Percentiles rank a stretch among this genome's conserved stretches.
Evolutionary conservation across 2,113 vertebrate species (phyloP).

Genomic region (Propithecus coquereli): DNA sequence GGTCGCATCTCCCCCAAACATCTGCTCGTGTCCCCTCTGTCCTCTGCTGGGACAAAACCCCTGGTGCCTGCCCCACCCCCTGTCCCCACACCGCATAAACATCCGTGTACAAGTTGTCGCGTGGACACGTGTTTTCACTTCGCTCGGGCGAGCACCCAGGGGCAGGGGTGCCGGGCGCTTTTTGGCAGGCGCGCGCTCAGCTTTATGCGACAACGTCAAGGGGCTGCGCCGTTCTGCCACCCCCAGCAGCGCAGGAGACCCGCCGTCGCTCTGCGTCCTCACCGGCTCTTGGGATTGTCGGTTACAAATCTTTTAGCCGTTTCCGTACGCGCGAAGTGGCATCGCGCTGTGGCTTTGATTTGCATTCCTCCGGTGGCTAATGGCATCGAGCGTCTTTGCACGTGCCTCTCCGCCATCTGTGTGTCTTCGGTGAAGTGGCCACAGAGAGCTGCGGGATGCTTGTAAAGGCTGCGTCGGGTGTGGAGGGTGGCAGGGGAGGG

Average conservation of each 20-base stretch:
- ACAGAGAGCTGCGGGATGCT: background rate
- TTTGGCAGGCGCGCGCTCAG: background rate
- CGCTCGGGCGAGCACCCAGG: background rate
- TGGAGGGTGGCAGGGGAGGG: too few species aligned
- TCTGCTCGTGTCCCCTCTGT: background rate
- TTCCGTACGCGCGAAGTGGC: background rate
- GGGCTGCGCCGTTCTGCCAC: background rate
- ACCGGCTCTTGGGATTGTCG: background rate
- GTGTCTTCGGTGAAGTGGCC: background rate
- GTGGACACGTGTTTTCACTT: too few species aligned
- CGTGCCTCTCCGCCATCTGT: background rate
- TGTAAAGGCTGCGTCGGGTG: background rate
- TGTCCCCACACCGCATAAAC: background rate
- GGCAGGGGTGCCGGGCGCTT: background rate
- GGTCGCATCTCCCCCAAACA: background rate
- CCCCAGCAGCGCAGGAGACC: background rate
- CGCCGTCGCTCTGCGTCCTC: background rate
- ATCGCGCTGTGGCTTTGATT: background rate
- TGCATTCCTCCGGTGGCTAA: background rate
- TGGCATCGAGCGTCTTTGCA: background rate
- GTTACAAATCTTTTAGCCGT: background rate
- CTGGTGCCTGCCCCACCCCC: background rate
- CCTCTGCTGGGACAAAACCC: background rate
- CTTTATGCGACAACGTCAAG: background rate
- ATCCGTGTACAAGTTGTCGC: too few species aligned